Conservation (phyloP, 2,888 invertebrate genomes). For the Notodonta ziczac region DNA sequence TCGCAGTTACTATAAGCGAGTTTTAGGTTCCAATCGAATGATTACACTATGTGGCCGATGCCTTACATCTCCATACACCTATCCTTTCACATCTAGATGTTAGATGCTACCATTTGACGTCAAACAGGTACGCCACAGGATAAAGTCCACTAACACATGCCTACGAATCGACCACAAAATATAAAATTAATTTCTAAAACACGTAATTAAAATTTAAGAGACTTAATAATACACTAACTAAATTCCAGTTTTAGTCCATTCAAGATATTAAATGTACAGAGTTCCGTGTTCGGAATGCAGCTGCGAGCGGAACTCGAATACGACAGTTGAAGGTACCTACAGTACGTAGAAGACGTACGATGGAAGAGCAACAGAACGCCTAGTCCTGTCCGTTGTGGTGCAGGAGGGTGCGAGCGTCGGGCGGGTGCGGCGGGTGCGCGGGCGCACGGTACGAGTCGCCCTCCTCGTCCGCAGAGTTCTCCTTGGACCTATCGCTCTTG, state of each 20-base stretch:
- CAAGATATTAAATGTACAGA: constrained; percentile 24
- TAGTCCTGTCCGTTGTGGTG: constrained; percentile 94
- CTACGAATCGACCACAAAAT: constrained; percentile 34
- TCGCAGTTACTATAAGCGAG: constrained; percentile 43
- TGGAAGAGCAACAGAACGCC: constrained; percentile 35
- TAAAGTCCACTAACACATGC: not conserved
- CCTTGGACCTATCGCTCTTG: constrained; percentile 87
- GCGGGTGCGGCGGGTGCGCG: constrained; percentile 83
- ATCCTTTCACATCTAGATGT: not conserved
- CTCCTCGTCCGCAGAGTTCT: constrained; percentile 85
- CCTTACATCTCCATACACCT: constrained; percentile 25
- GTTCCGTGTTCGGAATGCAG: constrained; percentile 10
- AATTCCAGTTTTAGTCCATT: constrained; percentile 58
- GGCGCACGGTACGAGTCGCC: constrained; percentile 80
- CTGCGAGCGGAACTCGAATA: constrained; percentile 18
- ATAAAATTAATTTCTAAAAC: constrained; percentile 45
- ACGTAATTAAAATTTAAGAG: constrained; percentile 36
- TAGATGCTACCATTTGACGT: not conserved
- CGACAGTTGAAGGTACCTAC: constrained; percentile 41
- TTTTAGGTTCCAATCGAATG: constrained; percentile 46
- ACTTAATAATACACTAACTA: constrained; percentile 55
- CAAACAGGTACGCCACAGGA: not conserved
- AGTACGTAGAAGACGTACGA: constrained; percentile 31
- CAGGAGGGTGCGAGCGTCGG: constrained; percentile 87
- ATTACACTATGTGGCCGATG: constrained; percentile 41